These are phyloP conservation scores for Danaus chrysippus DNA, from an alignment of 2,888 invertebrate species.

Conservation along the genomic window DNA sequence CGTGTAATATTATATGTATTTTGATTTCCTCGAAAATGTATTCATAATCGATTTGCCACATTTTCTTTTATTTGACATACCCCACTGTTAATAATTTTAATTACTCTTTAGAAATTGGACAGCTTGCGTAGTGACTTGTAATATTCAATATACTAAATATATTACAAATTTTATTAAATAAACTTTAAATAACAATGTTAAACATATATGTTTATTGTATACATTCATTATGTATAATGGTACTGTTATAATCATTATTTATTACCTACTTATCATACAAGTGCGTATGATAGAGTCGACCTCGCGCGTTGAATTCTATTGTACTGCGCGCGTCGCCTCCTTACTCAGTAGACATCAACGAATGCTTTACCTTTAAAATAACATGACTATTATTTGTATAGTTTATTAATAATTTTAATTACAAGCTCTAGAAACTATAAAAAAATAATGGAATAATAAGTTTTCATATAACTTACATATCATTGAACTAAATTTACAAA, in stretches of 20 bases:
- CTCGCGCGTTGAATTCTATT: conserved; percentile 35
- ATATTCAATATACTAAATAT: too few relatives aligned
- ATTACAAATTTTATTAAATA: not conserved
- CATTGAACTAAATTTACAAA: too few relatives aligned
- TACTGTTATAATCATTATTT: too few relatives aligned
- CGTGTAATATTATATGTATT: conserved; percentile 59
- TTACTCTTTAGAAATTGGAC: too few relatives aligned
- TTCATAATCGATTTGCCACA: conserved; percentile 9
- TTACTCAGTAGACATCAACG: not conserved
- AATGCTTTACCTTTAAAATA: not conserved
- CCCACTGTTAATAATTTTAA: too few relatives aligned
- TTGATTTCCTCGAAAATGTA: conserved; percentile 56
- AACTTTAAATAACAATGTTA: not conserved
- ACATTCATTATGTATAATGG: not conserved
- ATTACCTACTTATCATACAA: too few relatives aligned
- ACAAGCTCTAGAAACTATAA: too few relatives aligned
- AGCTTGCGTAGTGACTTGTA: too few relatives aligned
- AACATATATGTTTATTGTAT: not conserved
- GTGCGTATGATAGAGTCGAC: not conserved
- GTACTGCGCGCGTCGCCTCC: conserved; percentile 31
- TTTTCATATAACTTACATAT: too few relatives aligned
- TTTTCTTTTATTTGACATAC: not conserved
- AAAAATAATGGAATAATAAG: too few relatives aligned
- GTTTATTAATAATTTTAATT: too few relatives aligned
- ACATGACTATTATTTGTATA: not conserved